Evolutionary conservation across 1,140 invertebrate species (phyloP), one percentile per base, ranked within the genome.

Genomic region (Heliconius himera): DNA sequence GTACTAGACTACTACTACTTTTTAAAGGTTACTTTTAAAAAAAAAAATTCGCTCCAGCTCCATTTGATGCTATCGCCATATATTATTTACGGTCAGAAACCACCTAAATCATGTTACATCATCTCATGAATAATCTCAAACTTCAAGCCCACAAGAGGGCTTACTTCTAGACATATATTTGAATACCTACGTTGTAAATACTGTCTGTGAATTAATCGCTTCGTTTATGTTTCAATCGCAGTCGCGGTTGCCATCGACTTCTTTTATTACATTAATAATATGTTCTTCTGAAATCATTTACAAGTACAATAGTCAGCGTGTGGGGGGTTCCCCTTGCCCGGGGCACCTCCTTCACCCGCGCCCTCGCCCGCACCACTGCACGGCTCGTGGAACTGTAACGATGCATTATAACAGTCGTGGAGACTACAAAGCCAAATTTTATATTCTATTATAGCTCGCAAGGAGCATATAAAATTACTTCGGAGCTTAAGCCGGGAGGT

Each of bases 211-310:
- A 36, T 36, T 36, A 36, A 6, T 36, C 33, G 33, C 33, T 36
- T 36, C 33, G 33, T 36, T 36, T 36, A 6, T 49, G 11, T 75
- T 38, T 75, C 29, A 75, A 38, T 54, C 54, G 20, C 54, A 54
- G 49, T 33, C 51, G 29, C 60, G 74, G 26, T 66, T 75, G 36
- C 49, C 9, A 38, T 36, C 51, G 46, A n/a, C 74, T 75, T 36
- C 74, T 75, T 36, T 66, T 66, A 66, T 26, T 66, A 66, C 22
- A 66, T 4, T 29, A 22, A 66, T 66, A 66, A 66, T 66, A 26
- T 66, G 56, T 66, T 66, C 22, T 22, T 66, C 56, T 66, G 56
- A 66, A 66, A 66, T 66, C 56, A 66, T 66, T 66, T 66, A 66
- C 22, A 26, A 22, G 56, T 66, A 66, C 22, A 66, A 29, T 66